Evolutionary conservation across 1,140 invertebrate species (phyloP).

Genomic region (Palaemon carinicauda): DNA sequence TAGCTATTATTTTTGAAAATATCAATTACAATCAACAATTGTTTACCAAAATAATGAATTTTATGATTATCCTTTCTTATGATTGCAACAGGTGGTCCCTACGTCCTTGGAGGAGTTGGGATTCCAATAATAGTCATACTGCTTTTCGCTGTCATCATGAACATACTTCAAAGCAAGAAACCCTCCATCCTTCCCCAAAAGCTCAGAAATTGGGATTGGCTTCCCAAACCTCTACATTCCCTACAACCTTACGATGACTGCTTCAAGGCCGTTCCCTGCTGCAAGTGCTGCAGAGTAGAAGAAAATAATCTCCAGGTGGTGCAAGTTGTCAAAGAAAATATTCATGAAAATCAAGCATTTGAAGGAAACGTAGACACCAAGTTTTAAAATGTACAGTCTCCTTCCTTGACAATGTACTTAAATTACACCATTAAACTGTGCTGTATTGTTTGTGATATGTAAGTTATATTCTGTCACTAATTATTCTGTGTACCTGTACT

Average conservation of each 20-base stretch:
- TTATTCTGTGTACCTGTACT: too few relatives aligned
- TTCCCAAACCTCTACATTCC: conserved; percentile 67
- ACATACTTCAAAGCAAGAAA: conserved; percentile 64
- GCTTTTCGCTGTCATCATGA: conserved; percentile 62
- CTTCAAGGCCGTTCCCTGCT: conserved; percentile 42
- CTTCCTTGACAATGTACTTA: too few relatives aligned
- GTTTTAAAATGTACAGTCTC: too few relatives aligned
- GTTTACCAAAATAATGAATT: background rate
- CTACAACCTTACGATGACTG: conserved; percentile 64
- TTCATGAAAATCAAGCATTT: conserved; percentile 16
- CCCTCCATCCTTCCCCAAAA: conserved; percentile 64
- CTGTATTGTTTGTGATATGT: too few relatives aligned
- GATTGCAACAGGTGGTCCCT: conserved; percentile 56
- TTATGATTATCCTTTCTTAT: background rate
- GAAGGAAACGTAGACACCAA: background rate
- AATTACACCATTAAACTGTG: too few relatives aligned
- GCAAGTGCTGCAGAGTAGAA: conserved; percentile 22
- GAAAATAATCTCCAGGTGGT: conserved; percentile 17
- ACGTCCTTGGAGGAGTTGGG: conserved; percentile 31
- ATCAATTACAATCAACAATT: too few relatives aligned
- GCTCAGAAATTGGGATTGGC: conserved; percentile 67
- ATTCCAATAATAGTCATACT: conserved; percentile 58
- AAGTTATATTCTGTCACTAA: too few relatives aligned
- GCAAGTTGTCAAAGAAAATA: conserved; percentile 4
- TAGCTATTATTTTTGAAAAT: too few relatives aligned